Evolutionary conservation across 2,888 invertebrate genomes (phyloP).

Genomic region (Acronicta leporina): DNA sequence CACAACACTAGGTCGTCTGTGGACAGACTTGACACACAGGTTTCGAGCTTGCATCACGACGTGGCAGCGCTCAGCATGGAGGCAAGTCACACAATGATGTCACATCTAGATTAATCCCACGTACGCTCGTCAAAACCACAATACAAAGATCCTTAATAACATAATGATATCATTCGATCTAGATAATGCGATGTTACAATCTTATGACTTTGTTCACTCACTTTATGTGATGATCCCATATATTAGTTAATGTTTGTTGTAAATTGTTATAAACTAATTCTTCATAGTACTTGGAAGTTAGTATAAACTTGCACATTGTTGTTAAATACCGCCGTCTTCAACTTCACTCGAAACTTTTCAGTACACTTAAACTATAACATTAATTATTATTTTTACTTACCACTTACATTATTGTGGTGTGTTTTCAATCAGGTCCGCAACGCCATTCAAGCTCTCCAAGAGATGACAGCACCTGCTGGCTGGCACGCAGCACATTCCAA

Average conservation of each 20-base stretch:
- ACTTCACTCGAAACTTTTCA: conserved; percentile 24
- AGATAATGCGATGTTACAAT: conserved; percentile 39
- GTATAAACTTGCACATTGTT: conserved; percentile 29
- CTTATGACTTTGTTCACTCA: conserved; percentile 16
- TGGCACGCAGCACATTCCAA: conserved; percentile 95
- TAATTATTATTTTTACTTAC: background rate
- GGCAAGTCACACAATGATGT: conserved; percentile 79
- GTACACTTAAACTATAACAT: conserved; percentile 22
- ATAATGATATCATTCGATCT: conserved; percentile 53
- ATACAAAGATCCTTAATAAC: conserved; percentile 33
- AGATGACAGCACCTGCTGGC: conserved; percentile 92
- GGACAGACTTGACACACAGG: conserved; percentile 94
- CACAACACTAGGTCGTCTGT: conserved; percentile 88
- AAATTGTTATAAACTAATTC: conserved; percentile 6
- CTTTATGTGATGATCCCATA: conserved; percentile 10
- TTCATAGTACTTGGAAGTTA: conserved; percentile 6
- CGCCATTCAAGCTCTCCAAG: conserved; percentile 95
- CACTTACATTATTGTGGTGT: background rate
- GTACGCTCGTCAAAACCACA: conserved; percentile 16
- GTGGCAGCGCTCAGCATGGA: conserved; percentile 95
- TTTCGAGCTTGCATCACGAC: conserved; percentile 94
- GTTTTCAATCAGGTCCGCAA: conserved; percentile 90
- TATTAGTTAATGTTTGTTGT: conserved; percentile 6
- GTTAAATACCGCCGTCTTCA: conserved; percentile 10
- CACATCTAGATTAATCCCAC: conserved; percentile 27